Conservation (phyloP, 2,888 invertebrate genomes). For the Pardosa pseudoannulata region DNA sequence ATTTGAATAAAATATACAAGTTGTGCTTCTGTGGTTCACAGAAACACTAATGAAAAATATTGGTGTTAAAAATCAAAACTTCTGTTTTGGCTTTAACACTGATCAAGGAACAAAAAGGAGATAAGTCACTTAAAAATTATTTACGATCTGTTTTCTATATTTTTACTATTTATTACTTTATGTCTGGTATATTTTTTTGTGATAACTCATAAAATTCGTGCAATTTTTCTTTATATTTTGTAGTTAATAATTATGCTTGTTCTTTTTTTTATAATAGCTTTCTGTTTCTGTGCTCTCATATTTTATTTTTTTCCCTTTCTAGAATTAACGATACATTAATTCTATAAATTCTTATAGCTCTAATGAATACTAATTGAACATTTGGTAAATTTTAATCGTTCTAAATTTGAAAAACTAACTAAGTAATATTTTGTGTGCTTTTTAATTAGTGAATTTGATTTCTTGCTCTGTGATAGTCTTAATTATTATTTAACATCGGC, state of each 20-base stretch:
- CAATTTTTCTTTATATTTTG: not conserved
- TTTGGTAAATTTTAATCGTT: no score
- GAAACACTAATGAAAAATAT: slow-evolving; percentile 17
- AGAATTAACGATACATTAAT: no score
- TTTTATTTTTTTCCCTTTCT: no score
- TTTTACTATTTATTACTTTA: not conserved
- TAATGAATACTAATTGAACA: no score
- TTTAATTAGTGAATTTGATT: no score
- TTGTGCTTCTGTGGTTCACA: not conserved
- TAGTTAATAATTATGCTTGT: not conserved
- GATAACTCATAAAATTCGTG: not conserved
- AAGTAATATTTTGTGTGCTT: no score
- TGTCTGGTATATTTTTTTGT: not conserved
- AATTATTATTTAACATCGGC: no score
- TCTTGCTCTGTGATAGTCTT: no score
- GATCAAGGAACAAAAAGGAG: slow-evolving; percentile 33
- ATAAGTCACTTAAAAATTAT: slow-evolving; percentile 28
- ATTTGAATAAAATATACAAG: slow-evolving; percentile 15
- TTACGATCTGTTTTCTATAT: not conserved
- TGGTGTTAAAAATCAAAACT: slow-evolving; percentile 44
- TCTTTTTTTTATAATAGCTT: not conserved
- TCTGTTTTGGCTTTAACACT: slow-evolving; percentile 27
- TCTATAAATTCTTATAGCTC: no score
- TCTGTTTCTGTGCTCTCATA: not conserved
- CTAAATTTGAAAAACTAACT: no score